Evolutionary conservation across 2,113 vertebrate genomes (phyloP), one percentile per base, ranked within the genome.

Genomic region (Nibea albiflora): DNA sequence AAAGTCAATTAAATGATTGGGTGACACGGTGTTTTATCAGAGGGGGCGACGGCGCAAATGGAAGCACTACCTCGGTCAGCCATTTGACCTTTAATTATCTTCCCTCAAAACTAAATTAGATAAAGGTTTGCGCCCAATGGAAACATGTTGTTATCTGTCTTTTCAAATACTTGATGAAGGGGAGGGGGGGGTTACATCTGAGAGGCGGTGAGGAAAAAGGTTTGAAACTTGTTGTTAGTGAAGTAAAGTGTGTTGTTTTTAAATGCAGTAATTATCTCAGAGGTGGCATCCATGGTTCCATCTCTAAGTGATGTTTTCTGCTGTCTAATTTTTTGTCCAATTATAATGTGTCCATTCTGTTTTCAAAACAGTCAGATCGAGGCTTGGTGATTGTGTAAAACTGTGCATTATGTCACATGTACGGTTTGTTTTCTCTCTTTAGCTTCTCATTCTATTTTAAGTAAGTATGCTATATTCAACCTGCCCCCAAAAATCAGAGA

Each of bases 1-100:
- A 73, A 86, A 93, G 90, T 90, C 90, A 93, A 93, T 94, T 93
- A 92, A 92, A 92, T 86, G 89, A 93, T 88, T 89, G 72, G 84
- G 63, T 78, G 83, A 88, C 81, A 80, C 8, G 58, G 81, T 72
- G 80, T 82, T 91, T 92, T 92, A 93, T 94, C 91, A 76, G 87
- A 84, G 26, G 56, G 71, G 75, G 76, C 35, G 58, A 53, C 63
- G 35, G 35, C 6, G 49, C 82, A 81, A 85, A 78, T 80, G 57
- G 75, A 81, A 72, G 69, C 63, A 44, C 75, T 88, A 22, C 81
- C 76, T 73, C 89, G 81, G 85, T 87, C 89, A 76, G 77, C 89
- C 74, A 28, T 92, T 93, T 91, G 92, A 92, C 93, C 92, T 94
- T 93, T 93, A 93, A 94, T 94, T 94, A 94, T 92, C 88, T 89